Percentiles rank a stretch among this genome's conserved stretches.
Conservation (phyloP, 2,113 vertebrate genomes). For the Willisornis vidua region DNA sequence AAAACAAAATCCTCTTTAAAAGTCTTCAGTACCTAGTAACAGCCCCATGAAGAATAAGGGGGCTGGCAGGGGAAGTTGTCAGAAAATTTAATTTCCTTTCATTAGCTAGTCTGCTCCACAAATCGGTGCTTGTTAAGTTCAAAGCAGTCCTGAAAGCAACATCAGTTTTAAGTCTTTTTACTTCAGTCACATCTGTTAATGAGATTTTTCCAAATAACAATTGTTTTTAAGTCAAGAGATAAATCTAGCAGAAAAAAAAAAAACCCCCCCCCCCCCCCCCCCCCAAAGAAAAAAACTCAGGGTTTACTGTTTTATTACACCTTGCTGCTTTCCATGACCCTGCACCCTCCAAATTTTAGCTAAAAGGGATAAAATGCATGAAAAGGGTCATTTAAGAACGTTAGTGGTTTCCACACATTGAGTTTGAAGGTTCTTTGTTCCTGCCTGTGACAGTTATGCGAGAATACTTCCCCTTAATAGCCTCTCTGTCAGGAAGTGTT, state of each 20-base stretch:
- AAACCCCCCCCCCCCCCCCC: fast-evolving
- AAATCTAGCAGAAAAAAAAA: constrained; percentile 57
- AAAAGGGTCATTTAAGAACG: constrained; percentile 82
- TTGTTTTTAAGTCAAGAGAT: constrained; percentile 82
- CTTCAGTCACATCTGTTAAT: constrained; percentile 85
- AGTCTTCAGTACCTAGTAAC: constrained; percentile 80
- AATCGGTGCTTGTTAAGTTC: constrained; percentile 85
- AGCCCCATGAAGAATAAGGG: constrained; percentile 77
- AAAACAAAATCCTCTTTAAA: constrained; percentile 80
- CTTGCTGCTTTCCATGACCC: constrained; percentile 73
- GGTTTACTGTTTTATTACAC: constrained; percentile 79
- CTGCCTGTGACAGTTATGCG: constrained; percentile 87
- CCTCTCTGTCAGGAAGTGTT: constrained; percentile 92
- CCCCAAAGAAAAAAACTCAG: not conserved
- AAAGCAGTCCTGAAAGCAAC: constrained; percentile 81
- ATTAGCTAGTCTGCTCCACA: constrained; percentile 87
- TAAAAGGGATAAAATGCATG: constrained; percentile 80
- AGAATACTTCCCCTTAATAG: constrained; percentile 90
- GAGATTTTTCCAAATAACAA: constrained; percentile 84
- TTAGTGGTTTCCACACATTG: constrained; percentile 81
- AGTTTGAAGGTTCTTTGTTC: constrained; percentile 85
- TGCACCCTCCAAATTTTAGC: constrained; percentile 76
- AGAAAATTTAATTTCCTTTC: constrained; percentile 90
- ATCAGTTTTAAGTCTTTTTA: constrained; percentile 83
- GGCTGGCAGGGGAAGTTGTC: constrained; percentile 83